Percentiles rank a stretch among this genome's conserved stretches.
Evolutionary conservation across 2,888 invertebrate genomes (phyloP).

Genomic region (Drosophila rubida): DNA sequence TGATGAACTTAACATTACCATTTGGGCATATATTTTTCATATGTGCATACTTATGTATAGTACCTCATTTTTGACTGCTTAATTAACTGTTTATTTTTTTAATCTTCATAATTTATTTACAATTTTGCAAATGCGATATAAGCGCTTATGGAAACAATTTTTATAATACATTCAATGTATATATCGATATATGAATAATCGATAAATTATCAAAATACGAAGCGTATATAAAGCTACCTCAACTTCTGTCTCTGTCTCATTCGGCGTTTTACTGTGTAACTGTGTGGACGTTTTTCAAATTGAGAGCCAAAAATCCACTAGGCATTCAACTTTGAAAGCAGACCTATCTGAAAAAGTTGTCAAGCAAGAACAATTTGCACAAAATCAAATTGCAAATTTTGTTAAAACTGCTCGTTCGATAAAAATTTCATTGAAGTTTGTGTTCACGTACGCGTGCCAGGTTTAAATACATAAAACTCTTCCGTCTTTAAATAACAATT

Average conservation of each 20-base stretch:
- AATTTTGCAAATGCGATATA: too few species aligned
- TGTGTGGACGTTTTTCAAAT: conserved; percentile 70
- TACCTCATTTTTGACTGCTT: too few species aligned
- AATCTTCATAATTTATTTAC: too few species aligned
- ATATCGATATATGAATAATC: conserved; percentile 32
- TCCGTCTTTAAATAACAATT: conserved; percentile 60
- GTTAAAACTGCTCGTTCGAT: conserved; percentile 36
- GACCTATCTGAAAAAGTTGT: conserved; percentile 63
- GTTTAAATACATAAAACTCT: conserved; percentile 18
- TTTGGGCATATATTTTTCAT: too few species aligned
- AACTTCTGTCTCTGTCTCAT: conserved; percentile 82
- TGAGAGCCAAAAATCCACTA: conserved; percentile 54
- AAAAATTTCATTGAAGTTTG: conserved; percentile 34
- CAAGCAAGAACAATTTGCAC: conserved; percentile 67
- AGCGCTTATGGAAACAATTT: too few species aligned
- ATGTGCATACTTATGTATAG: too few species aligned
- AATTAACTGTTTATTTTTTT: too few species aligned
- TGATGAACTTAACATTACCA: too few species aligned
- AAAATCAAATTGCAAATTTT: conserved; percentile 63
- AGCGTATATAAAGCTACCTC: conserved; percentile 56
- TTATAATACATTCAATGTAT: neutral
- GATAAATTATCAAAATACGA: conserved; percentile 25
- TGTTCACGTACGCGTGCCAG: conserved; percentile 45
- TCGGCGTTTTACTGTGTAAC: conserved; percentile 83
- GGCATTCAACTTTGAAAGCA: conserved; percentile 56